A percentile compares a stretch with the other conserved stretches of the same genome.
Conservation (phyloP, 1,140 invertebrate genomes). For the Galendromus occidentalis region DNA sequence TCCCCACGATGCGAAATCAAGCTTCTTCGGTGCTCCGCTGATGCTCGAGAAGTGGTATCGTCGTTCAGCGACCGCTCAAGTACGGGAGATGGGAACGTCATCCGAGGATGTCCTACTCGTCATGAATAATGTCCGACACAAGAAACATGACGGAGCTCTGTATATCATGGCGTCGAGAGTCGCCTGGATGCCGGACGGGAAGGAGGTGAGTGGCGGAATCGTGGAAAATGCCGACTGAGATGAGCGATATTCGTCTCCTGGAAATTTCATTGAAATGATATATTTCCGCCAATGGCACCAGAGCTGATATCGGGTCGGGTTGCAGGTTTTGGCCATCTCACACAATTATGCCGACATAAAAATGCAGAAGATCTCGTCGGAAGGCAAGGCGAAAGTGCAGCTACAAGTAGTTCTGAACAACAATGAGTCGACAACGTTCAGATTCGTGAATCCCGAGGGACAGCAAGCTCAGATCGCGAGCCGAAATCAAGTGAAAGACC, state of each 20-base stretch:
- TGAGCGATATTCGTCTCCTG: too few relatives aligned
- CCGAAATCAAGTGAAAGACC: conserved; percentile 77
- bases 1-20: too few relatives aligned
- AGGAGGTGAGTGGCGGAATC: conserved; percentile 44
- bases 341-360: conserved; percentile 91
- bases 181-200: conserved; percentile 75
- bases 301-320: background rate
- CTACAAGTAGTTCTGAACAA: conserved; percentile 91
- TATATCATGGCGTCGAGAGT: conserved; percentile 87
- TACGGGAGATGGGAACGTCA: too few relatives aligned
- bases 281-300: too few relatives aligned
- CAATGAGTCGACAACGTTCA: conserved; percentile 84
- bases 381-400: conserved; percentile 93
- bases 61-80: too few relatives aligned
- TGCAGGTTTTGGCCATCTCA: conserved; percentile 51
- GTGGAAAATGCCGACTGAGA: too few relatives aligned
- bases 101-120: conserved; percentile 75
- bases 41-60: too few relatives aligned
- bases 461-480: conserved; percentile 68
- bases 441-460: conserved; percentile 70
- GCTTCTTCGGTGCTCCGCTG: too few relatives aligned
- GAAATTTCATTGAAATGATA: too few relatives aligned
- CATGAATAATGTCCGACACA: conserved; percentile 73
- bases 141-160: conserved; percentile 84
- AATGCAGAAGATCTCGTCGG: conserved; percentile 93